These are phyloP conservation scores for Apamea sordens DNA, from an alignment of 2,888 invertebrate genomes.

Conservation along the genomic window DNA sequence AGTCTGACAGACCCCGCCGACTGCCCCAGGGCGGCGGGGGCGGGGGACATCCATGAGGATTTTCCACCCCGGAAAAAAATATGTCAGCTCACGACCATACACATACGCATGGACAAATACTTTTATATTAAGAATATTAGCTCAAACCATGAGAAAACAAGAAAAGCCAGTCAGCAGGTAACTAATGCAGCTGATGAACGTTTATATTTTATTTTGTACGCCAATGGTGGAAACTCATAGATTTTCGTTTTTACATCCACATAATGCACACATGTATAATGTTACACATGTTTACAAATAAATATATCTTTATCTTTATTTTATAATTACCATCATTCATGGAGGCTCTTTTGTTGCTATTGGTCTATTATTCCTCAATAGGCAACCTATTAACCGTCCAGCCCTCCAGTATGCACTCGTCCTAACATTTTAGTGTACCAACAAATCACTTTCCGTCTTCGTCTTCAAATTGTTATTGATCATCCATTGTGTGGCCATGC, in stretches of 20 bases:
- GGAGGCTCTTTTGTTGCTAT: not conserved
- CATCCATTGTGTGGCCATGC: conserved; percentile 79
- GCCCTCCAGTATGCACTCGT: conserved; percentile 37
- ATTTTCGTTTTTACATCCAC: no score
- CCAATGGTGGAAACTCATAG: no score
- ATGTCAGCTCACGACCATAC: not conserved
- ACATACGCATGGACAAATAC: not conserved
- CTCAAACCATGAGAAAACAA: not conserved
- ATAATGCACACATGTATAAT: no score
- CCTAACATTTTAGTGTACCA: conserved; percentile 63
- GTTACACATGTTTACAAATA: no score
- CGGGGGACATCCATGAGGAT: no score
- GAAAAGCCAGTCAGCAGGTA: no score
- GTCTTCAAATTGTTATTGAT: conserved; percentile 88
- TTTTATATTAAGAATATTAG: not conserved
- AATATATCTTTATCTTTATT: no score
- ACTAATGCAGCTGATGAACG: not conserved
- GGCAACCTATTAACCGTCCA: not conserved
- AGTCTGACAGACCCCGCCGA: no score
- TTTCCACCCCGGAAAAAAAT: no score
- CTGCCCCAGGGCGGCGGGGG: no score
- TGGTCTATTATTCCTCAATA: not conserved
- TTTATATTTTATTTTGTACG: no score
- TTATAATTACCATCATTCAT: not conserved
- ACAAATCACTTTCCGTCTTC: conserved; percentile 79